These are phyloP conservation scores for Lordiphosa fenestrarum DNA, from an alignment of 2,888 invertebrate species.

Conservation along the genomic window DNA sequence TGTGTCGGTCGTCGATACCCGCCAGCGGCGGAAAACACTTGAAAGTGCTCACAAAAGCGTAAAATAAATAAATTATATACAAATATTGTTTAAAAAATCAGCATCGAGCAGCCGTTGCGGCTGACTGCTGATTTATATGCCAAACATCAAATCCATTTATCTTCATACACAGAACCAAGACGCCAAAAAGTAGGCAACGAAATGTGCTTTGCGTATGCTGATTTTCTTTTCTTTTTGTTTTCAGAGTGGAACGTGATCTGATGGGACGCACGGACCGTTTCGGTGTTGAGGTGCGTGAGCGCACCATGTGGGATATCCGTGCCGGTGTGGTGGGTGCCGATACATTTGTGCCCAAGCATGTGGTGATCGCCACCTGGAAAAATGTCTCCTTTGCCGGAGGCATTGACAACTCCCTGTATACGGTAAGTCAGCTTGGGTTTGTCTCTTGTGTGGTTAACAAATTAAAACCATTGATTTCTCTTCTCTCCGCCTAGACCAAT, in stretches of 20 bases:
- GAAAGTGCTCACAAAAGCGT: slow-evolving; percentile 50
- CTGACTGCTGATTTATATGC: slow-evolving; percentile 64
- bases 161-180: slow-evolving; percentile 53
- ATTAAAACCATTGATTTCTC: background rate
- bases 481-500: slow-evolving; percentile 87
- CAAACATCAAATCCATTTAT: slow-evolving; percentile 72
- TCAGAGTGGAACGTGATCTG: slow-evolving; percentile 85
- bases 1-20: slow-evolving; percentile 37
- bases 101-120: slow-evolving; percentile 19
- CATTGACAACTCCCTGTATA: slow-evolving; percentile 88
- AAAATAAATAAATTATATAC: slow-evolving; percentile 44
- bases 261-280: slow-evolving; percentile 88
- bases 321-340: slow-evolving; percentile 95
- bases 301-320: slow-evolving; percentile 93
- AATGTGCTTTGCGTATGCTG: slow-evolving; percentile 25
- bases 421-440: slow-evolving; percentile 81
- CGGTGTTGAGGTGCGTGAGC: slow-evolving; percentile 92
- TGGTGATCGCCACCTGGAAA: slow-evolving; percentile 95
- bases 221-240: slow-evolving; percentile 50
- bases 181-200: slow-evolving; percentile 20
- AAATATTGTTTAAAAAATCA: slow-evolving; percentile 37
- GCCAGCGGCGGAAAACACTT: slow-evolving; percentile 32
- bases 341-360: slow-evolving; percentile 94
- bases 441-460: background rate
- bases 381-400: slow-evolving; percentile 96